A percentile compares a stretch with the other conserved stretches of the same genome.
These are phyloP conservation scores for Poecilia gillii DNA, from an alignment of 2,797 vertebrate genomes.

Conservation along the genomic window DNA sequence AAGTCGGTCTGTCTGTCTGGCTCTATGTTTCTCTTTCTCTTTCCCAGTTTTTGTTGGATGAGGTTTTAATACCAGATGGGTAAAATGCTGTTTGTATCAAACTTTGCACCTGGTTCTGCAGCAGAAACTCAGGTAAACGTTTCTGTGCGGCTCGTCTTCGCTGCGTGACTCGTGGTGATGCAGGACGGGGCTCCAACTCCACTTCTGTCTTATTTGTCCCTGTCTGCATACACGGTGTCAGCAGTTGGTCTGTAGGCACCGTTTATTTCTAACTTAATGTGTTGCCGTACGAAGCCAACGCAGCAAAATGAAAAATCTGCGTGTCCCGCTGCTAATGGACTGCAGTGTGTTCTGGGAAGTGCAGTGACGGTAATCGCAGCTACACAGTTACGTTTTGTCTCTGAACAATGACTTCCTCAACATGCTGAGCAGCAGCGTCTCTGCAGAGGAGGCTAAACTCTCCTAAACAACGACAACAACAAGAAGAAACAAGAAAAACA, in stretches of 20 bases:
- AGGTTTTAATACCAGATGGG: background rate
- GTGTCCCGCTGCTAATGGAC: conserved; percentile 18
- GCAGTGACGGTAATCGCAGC: conserved; percentile 10
- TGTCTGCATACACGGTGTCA: conserved; percentile 8
- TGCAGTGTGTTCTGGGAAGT: conserved; percentile 18
- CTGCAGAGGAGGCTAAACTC: background rate
- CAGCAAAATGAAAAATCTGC: conserved; percentile 14
- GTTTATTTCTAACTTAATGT: conserved; percentile 24
- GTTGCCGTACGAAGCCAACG: conserved; percentile 9
- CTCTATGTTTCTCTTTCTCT: no score
- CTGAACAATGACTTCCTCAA: conserved; percentile 17
- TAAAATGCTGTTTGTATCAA: background rate
- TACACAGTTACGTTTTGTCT: conserved; percentile 10
- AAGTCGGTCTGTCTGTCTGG: no score
- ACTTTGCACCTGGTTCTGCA: background rate
- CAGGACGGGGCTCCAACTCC: background rate
- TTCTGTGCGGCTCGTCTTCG: background rate
- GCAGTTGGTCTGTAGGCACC: background rate
- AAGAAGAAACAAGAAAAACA: conserved; percentile 9
- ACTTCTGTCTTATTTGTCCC: background rate
- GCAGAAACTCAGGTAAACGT: background rate
- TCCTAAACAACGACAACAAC: background rate
- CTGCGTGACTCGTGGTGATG: background rate
- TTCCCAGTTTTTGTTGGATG: background rate
- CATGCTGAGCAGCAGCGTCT: conserved; percentile 16